Percentiles rank a stretch among this genome's conserved stretches.
Evolutionary conservation across 2,113 vertebrate genomes (phyloP).

Genomic region (Mus musculus): DNA sequence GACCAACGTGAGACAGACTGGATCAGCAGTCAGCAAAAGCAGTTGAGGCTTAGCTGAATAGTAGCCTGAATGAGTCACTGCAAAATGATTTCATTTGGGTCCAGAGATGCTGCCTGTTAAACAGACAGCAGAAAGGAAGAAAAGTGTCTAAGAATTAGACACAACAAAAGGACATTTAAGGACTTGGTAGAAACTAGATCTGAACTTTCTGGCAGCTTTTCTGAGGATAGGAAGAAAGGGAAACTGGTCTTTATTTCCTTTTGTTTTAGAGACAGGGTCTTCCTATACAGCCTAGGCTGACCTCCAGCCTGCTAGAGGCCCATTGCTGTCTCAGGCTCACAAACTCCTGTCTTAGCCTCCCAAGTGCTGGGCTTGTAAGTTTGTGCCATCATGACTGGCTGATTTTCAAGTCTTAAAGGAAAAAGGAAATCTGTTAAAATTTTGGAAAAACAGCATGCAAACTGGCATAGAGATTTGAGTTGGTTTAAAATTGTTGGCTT

Average conservation of each 20-base stretch:
- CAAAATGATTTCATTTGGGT: constrained; percentile 16
- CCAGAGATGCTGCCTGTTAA: constrained; percentile 10
- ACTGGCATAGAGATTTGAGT: neutral
- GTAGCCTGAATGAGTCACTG: neutral
- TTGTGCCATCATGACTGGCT: neutral
- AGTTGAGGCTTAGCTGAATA: constrained; percentile 39
- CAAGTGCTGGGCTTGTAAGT: neutral
- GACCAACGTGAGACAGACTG: constrained; percentile 18
- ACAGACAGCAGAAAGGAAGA: neutral
- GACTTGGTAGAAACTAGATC: constrained; percentile 17
- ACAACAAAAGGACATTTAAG: constrained; percentile 16
- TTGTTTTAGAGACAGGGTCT: neutral
- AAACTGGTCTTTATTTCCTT: constrained; percentile 9
- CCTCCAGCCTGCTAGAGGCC: neutral
- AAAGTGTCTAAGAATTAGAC: constrained; percentile 14
- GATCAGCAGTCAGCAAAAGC: neutral
- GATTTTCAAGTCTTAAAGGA: neutral
- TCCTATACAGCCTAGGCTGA: neutral
- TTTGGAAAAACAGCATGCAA: neutral
- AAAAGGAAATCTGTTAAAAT: constrained; percentile 34
- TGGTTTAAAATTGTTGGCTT: constrained; percentile 5
- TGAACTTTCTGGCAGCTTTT: constrained; percentile 26
- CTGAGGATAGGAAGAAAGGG: constrained; percentile 35
- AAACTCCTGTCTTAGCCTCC: neutral
- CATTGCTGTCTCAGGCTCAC: neutral